Conservation (phyloP, 37 sponge, comb jelly and placozoan species). For the Aphrocallistes beatrix region DNA sequence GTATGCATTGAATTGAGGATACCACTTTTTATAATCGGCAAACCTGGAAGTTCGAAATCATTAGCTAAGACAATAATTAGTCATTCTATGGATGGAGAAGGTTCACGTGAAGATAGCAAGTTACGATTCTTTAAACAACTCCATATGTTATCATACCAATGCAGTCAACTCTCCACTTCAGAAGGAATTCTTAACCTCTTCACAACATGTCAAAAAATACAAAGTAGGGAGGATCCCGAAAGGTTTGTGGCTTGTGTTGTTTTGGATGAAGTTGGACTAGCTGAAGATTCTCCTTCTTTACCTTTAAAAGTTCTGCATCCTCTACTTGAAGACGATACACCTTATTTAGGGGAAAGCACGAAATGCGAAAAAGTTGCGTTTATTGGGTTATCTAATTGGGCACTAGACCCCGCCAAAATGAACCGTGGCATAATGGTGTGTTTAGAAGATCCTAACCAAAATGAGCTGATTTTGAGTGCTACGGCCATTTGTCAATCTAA, state of each 20-base stretch:
- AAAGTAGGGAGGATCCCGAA: conserved; percentile 3
- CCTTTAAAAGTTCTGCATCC: conserved; percentile 44
- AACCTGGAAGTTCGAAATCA: conserved; percentile 42
- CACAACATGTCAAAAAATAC: conserved; percentile 20
- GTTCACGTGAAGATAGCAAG: conserved; percentile 27
- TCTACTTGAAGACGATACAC: conserved; percentile 27
- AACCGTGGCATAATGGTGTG: conserved; percentile 33
- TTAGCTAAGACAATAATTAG: conserved; percentile 32
- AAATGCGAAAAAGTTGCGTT: conserved; percentile 22
- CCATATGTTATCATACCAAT: conserved; percentile 27
- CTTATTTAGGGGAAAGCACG: background rate
- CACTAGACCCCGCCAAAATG: conserved; percentile 47
- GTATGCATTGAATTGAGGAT: conserved; percentile 43
- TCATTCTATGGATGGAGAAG: conserved; percentile 26
- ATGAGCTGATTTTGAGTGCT: conserved; percentile 31
- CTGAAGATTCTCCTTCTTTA: conserved; percentile 35
- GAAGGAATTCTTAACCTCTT: conserved; percentile 19
- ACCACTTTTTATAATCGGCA: conserved; percentile 39
- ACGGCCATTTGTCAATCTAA: conserved; percentile 20
- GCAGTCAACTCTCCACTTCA: conserved; percentile 24
- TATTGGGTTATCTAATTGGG: conserved; percentile 42
- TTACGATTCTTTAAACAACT: background rate
- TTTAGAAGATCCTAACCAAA: conserved; percentile 24
- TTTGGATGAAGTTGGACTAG: conserved; percentile 40
- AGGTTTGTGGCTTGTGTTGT: conserved; percentile 33